These are phyloP conservation scores for Mizuhopecten yessoensis DNA, from an alignment of 1,140 invertebrate genomes.

Conservation along the genomic window DNA sequence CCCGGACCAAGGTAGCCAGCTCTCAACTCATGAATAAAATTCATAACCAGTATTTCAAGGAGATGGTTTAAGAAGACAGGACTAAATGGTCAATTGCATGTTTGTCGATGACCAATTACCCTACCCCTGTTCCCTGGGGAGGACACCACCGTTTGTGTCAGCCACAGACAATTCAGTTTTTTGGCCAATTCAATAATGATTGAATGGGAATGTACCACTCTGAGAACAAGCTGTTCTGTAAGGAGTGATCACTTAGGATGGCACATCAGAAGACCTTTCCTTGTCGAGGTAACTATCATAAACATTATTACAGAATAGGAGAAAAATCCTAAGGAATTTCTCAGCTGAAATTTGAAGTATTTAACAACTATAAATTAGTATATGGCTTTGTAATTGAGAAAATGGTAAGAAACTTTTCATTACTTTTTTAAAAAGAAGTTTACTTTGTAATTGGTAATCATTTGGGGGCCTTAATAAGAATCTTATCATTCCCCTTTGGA, in stretches of 20 bases:
- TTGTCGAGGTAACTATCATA: not conserved
- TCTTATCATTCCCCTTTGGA: conserved; percentile 8
- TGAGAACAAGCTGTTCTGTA: not conserved
- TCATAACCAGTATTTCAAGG: conserved; percentile 27
- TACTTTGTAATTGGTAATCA: not conserved
- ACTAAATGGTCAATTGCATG: conserved; percentile 27
- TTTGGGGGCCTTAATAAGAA: not conserved
- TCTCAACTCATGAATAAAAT: not conserved
- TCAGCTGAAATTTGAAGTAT: not conserved
- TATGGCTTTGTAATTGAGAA: not conserved
- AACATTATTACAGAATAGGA: not conserved
- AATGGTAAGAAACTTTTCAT: not conserved
- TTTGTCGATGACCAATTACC: conserved; percentile 8
- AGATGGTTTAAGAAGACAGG: conserved; percentile 13
- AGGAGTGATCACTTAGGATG: not conserved
- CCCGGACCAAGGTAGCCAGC: not conserved
- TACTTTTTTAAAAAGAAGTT: not conserved
- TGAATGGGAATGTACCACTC: not conserved
- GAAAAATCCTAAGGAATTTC: not conserved
- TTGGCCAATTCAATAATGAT: conserved; percentile 27
- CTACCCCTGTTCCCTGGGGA: not conserved
- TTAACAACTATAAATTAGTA: not conserved
- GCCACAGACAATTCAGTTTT: conserved; percentile 2
- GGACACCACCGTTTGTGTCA: not conserved
- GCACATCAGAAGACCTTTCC: not conserved